These are phyloP conservation scores for Dascyllus trimaculatus DNA, from an alignment of 2,113 vertebrate species.

Conservation along the genomic window DNA sequence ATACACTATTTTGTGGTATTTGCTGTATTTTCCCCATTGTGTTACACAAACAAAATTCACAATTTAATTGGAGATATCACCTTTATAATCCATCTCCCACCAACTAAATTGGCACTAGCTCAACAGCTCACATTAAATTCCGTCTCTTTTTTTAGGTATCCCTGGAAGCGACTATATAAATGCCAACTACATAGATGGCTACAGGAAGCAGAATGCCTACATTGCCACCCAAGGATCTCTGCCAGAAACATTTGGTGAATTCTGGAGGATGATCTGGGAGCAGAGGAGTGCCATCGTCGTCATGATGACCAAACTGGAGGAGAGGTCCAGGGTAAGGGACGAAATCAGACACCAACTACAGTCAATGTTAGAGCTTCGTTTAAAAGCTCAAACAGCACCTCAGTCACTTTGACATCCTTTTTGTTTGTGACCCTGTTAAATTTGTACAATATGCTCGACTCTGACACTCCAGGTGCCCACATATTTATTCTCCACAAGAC, in stretches of 20 bases:
- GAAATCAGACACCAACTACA: background rate
- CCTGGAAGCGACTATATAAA: slow-evolving; percentile 99
- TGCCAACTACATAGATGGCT: slow-evolving; percentile 99
- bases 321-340: slow-evolving; percentile 93
- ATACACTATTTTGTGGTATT: background rate
- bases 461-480: no score
- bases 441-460: no score
- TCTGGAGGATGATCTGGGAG: slow-evolving; percentile 99
- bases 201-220: slow-evolving; percentile 98
- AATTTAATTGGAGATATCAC: background rate
- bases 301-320: slow-evolving; percentile 99
- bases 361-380: background rate
- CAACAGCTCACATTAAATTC: no score
- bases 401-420: no score
- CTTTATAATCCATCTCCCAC: no score
- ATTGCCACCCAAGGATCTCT: slow-evolving; percentile 96
- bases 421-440: no score
- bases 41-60: background rate
- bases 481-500: slow-evolving; percentile 12
- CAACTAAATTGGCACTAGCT: no score
- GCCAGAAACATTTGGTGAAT: slow-evolving; percentile 98
- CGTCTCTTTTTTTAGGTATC: slow-evolving; percentile 85
- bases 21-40: background rate
- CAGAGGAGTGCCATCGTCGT: slow-evolving; percentile 96
- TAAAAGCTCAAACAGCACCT: no score